Percentiles rank a stretch among this genome's conserved stretches.
Evolutionary conservation across 2,113 vertebrate genomes (phyloP).

Genomic region (Lynx canadensis): DNA sequence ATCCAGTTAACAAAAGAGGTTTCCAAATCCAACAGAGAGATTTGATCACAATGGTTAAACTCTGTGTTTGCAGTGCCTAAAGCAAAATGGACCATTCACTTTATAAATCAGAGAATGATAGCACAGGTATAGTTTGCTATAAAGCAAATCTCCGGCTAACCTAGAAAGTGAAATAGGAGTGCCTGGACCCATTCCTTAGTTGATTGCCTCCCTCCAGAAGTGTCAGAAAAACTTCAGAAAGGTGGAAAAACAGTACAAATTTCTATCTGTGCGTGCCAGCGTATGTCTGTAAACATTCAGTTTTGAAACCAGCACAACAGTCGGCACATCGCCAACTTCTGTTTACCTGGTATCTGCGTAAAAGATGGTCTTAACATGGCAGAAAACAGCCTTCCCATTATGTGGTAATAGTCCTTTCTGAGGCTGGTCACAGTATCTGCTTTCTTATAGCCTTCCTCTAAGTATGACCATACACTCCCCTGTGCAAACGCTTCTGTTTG

Average conservation of each 20-base stretch:
- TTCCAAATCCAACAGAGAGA: background rate
- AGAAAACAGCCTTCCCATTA: rapidly evolving
- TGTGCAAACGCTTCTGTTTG: background rate
- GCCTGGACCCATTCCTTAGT: background rate
- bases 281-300: background rate
- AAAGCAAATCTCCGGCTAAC: background rate
- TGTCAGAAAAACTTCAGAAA: background rate
- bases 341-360: no score
- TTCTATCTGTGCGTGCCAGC: rapidly evolving
- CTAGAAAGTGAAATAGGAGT: rapidly evolving
- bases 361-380: background rate
- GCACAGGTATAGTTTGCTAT: rapidly evolving
- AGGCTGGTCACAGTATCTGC: background rate
- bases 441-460: background rate
- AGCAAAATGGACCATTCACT: background rate
- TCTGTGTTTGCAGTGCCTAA: background rate
- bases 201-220: background rate
- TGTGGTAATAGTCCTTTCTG: background rate
- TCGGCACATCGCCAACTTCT: background rate
- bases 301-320: background rate
- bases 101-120: background rate
- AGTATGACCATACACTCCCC: background rate
- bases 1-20: background rate
- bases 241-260: background rate
- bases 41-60: background rate